Evolutionary conservation across 35 echinoderm and acorn worm genomes (phyloP), one percentile per base, ranked within the genome.

Genomic region (Eucidaris tribuloides): DNA sequence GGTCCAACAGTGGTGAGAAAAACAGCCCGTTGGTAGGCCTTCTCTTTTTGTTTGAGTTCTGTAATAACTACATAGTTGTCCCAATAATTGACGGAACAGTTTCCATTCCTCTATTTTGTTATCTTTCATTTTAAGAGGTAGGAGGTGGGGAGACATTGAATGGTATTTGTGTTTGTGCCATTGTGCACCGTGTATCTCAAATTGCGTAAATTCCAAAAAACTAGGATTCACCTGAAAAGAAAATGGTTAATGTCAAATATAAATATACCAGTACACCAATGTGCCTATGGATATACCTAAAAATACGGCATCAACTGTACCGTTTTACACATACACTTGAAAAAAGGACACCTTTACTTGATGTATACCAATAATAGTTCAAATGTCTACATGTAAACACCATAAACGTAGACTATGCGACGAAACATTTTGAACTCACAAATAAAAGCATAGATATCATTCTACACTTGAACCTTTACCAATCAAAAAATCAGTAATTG

Each of bases 31-130:
- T 78, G 74, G 44, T 78, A 78, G 17, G 5, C 20, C 43, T 78
- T 45, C 36, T 78, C 74, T 36, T 32, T 32, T 31, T 79, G 22
- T 13, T 25, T 17, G 11, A 79, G 76, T 79, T 79, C 76, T 17
- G 76, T 79, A 29, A 79, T 79, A 18, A 79, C 42, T 39, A 27
- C 13, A 45, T 79, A 79, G 42, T 79, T 79, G 40, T 39, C 34
- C 14, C 45, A 79, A n/a, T 45, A 46, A 45, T 45, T 79, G 76
- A 30, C 45, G 40, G 42, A 79, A 79, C 31, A 50, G 36, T 46
- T 78, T 78, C 74, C 74, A 78, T 78, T 78, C 74, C 40, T 78
- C 74, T 0, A 42, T 46, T 24, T 57, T 57, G 54, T 57, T 57
- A 57, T 57, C 54, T 14, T 57, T 57, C 54, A 57, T 57, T 57